These are phyloP conservation scores for Enteromius mattozi DNA, from an alignment of 2,797 vertebrate genomes.

Conservation along the genomic window DNA sequence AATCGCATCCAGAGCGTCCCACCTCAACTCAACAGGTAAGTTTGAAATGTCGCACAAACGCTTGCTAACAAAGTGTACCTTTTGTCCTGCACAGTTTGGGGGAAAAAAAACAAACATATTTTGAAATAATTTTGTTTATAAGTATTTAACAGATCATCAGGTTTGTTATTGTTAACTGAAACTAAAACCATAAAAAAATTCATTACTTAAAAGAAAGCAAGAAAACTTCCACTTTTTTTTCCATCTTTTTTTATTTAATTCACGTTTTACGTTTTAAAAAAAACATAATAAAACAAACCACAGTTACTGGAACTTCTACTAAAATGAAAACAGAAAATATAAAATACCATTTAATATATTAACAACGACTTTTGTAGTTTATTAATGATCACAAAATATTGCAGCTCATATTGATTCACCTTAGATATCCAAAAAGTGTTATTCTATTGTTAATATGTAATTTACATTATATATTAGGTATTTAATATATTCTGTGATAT, in stretches of 20 bases:
- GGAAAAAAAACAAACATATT: not conserved
- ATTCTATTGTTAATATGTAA: not conserved
- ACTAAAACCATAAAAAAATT: no score
- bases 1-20: slow-evolving; percentile 98
- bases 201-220: no score
- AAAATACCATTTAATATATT: not conserved
- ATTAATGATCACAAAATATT: not conserved
- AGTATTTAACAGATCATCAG: not conserved
- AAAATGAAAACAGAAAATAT: not conserved
- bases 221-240: no score
- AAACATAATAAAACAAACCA: not conserved
- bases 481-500: not conserved
- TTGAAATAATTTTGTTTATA: not conserved
- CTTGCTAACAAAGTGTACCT: not conserved
- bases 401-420: not conserved
- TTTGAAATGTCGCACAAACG: not conserved
- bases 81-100: not conserved
- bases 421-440: not conserved
- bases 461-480: not conserved
- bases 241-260: no score
- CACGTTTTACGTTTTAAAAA: no score
- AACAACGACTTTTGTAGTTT: not conserved
- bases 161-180: not conserved
- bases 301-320: no score
- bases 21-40: slow-evolving; percentile 94